Conservation (phyloP, 2,888 invertebrate genomes). For the Seira musarum region DNA sequence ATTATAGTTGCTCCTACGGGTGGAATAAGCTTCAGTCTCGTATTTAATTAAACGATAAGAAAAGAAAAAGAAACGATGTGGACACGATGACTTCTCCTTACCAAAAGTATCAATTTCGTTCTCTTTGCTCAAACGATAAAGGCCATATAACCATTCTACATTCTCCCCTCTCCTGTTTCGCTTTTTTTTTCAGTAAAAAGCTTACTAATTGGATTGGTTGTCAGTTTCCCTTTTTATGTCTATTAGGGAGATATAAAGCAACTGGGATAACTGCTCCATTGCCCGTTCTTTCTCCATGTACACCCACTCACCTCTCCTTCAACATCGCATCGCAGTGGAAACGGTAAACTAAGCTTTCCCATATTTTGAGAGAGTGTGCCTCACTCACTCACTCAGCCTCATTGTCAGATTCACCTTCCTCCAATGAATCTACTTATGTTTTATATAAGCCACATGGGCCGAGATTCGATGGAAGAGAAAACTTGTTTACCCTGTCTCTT, state of each 20-base stretch:
- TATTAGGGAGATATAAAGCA: conserved; percentile 13
- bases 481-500: no score
- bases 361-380: no score
- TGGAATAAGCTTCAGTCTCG: neutral
- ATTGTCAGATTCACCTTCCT: no score
- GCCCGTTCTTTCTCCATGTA: no score
- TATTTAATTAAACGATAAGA: neutral
- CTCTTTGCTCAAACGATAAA: neutral
- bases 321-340: no score
- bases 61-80: neutral
- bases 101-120: neutral
- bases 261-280: neutral
- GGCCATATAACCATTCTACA: no score
- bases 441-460: no score
- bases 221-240: conserved; percentile 21
- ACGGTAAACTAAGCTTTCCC: no score
- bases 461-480: no score
- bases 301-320: no score
- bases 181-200: neutral
- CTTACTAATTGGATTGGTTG: conserved; percentile 40
- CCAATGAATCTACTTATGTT: no score
- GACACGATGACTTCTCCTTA: neutral
- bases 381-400: no score
- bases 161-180: neutral
- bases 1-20: neutral